Evolutionary conservation across 2,113 vertebrate species (phyloP), one percentile per base, ranked within the genome.

Genomic region (Recurvirostra avosetta): DNA sequence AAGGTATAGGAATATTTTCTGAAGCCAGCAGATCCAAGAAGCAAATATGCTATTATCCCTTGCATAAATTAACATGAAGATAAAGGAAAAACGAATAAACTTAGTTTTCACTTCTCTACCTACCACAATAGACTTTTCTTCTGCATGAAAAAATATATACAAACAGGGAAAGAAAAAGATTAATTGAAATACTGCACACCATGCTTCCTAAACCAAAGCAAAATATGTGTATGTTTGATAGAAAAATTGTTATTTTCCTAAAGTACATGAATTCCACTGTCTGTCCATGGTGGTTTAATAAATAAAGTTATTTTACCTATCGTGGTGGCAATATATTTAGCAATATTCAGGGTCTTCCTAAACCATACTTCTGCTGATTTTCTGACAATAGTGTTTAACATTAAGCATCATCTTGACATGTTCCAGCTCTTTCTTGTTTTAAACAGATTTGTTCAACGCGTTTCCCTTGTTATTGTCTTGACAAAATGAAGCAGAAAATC

Each of bases 41-140:
- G 71, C 15, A 91, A 93, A 88, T 89, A 93, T 78, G 36, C 34
- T 94, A 80, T 90, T 96, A 94, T 62, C 8, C 47, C n/a, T 66
- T 77, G 79, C 70, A 97, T 94, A 96, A 97, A 97, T 66, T 96
- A 96, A 74, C 45, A 81, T 83, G 55, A 94, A 90, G 68, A 85
- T 50, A 95, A 94, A 95, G 25, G 15, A 89, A 86, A 91, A 96
- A 84, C 75, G 55, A 85, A 90, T 78, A 16, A 63, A 96, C 95
- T 97, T 98, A 97, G 88, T 97, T 97, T 97, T 92, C 36, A 75
- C 45, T 96, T 96, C 93, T 86, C 58, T 94, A 86, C 65, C 27
- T 82, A 58, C 94, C 67, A 91, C 71, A 94, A 65, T 49, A 80
- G 93, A 67, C 52, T 97, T 97, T 94, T 97, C 94, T 96, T 95